Conservation (phyloP, 2,797 vertebrate species). For the Hylomyscus alleni region DNA sequence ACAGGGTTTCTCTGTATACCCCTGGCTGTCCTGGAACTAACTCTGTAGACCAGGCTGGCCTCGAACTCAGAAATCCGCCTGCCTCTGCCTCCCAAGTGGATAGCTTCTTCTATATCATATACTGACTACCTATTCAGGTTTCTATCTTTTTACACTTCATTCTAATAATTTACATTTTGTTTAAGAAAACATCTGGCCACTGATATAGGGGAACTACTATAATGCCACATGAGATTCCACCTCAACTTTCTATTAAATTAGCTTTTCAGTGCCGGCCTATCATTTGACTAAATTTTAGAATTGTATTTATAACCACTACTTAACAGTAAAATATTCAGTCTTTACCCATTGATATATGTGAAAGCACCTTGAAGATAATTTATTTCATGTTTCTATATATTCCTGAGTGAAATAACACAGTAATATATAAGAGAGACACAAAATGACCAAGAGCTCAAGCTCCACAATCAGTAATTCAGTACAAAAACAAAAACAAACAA, state of each 20-base stretch:
- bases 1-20: no score
- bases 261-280: background rate
- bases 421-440: background rate
- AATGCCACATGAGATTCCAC: background rate
- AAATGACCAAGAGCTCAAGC: conserved; percentile 17
- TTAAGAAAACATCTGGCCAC: background rate
- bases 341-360: background rate
- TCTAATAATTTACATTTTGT: conserved; percentile 30
- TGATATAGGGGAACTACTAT: background rate
- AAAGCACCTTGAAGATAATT: conserved; percentile 1
- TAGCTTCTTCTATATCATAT: background rate
- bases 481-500: conserved; percentile 14
- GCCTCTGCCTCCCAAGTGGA: no score
- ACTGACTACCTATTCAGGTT: conserved; percentile 23
- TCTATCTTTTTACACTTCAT: conserved; percentile 45
- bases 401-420: background rate
- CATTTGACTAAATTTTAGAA: conserved; percentile 30
- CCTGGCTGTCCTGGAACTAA: no score
- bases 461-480: background rate
- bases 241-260: background rate
- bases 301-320: conserved; percentile 5
- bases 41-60: no score
- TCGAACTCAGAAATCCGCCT: no score
- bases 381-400: background rate
- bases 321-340: background rate